Evolutionary conservation across 2,113 vertebrate species (phyloP).

Genomic region (Neodontobutis hainanensis): DNA sequence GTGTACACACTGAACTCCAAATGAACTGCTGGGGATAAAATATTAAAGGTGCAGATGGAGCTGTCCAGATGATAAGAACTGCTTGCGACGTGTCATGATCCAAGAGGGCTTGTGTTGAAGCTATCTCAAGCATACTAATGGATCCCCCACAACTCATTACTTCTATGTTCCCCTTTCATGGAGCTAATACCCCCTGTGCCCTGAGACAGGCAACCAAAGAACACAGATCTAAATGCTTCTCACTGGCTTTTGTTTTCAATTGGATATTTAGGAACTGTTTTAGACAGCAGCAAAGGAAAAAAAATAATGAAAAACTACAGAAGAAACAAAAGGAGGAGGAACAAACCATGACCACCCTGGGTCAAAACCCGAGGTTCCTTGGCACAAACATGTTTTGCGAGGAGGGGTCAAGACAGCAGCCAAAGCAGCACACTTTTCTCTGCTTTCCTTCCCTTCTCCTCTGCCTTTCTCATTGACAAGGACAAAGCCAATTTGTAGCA

Average conservation of each 20-base stretch:
- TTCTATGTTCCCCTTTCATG: slow-evolving; percentile 90
- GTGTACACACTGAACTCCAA: slow-evolving; percentile 89
- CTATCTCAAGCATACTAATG: slow-evolving; percentile 97
- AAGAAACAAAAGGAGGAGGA: slow-evolving; percentile 3
- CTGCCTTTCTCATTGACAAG: slow-evolving; percentile 72
- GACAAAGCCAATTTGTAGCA: slow-evolving; percentile 81
- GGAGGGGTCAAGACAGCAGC: slow-evolving; percentile 40
- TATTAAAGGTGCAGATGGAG: slow-evolving; percentile 99
- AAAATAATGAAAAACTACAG: slow-evolving; percentile 10
- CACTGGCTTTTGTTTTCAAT: slow-evolving; percentile 42
- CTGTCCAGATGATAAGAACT: slow-evolving; percentile 97
- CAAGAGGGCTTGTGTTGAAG: slow-evolving; percentile 90
- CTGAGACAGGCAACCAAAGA: slow-evolving; percentile 79
- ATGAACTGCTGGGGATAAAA: slow-evolving; percentile 95
- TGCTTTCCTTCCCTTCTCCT: slow-evolving; percentile 37
- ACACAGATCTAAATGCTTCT: slow-evolving; percentile 72
- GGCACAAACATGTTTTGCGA: slow-evolving; percentile 31
- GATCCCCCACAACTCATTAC: slow-evolving; percentile 90
- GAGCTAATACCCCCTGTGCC: slow-evolving; percentile 91
- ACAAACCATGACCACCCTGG: slow-evolving; percentile 28
- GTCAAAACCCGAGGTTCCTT: slow-evolving; percentile 43
- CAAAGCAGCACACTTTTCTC: slow-evolving; percentile 39
- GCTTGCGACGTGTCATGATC: slow-evolving; percentile 96
- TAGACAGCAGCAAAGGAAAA: slow-evolving; percentile 20
- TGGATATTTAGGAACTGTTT: slow-evolving; percentile 30